Evolutionary conservation across 2,888 invertebrate species (phyloP).

Genomic region (Thera britannica): DNA sequence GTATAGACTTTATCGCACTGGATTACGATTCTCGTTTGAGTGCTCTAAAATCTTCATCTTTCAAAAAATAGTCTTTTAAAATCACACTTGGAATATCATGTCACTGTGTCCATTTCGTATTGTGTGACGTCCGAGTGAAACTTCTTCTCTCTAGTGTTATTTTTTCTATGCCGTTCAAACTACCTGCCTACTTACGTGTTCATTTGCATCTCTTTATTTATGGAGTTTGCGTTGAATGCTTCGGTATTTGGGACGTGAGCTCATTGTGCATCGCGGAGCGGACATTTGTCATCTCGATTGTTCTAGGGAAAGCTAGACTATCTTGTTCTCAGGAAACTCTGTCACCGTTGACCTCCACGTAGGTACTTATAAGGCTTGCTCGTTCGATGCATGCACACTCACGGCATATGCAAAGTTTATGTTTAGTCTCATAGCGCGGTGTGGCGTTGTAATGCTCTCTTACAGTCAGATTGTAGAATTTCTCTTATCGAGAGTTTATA

Average conservation of each 20-base stretch:
- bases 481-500: conserved; percentile 5
- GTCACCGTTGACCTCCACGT: conserved; percentile 31
- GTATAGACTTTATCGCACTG: conserved; percentile 1
- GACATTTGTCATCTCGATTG: conserved; percentile 40
- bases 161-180: conserved; percentile 40
- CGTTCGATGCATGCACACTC: conserved; percentile 1
- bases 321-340: conserved; percentile 26
- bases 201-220: conserved; percentile 60
- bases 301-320: conserved; percentile 37
- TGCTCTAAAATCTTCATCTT: background rate
- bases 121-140: conserved; percentile 3
- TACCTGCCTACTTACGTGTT: conserved; percentile 30
- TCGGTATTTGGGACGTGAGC: conserved; percentile 59
- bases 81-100: background rate
- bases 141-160: background rate
- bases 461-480: background rate
- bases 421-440: background rate
- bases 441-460: background rate
- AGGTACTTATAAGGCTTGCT: conserved; percentile 21
- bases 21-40: background rate
- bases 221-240: conserved; percentile 51
- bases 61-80: background rate
- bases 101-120: background rate
- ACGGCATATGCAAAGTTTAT: background rate
- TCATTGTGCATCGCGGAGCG: conserved; percentile 43